Percentiles rank a stretch among this genome's conserved stretches.
These are phyloP conservation scores for Sipunculus nudus DNA, from an alignment of 2,888 invertebrate genomes.

Conservation along the genomic window DNA sequence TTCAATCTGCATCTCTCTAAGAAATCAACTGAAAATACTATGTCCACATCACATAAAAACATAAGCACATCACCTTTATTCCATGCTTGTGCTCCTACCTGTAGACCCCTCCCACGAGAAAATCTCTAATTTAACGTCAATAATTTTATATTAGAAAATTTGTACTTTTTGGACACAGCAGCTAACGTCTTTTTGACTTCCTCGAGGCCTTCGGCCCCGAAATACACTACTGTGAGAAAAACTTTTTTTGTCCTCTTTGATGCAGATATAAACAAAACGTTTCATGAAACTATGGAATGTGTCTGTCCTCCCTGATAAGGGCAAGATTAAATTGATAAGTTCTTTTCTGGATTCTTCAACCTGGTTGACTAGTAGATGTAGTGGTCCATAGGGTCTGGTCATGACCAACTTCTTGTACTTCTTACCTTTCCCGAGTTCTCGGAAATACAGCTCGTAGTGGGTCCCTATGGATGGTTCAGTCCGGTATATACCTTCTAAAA, in stretches of 20 bases:
- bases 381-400: conserved; percentile 77
- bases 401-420: conserved; percentile 71
- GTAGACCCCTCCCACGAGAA: conserved; percentile 76
- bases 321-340: conserved; percentile 78
- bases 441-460: conserved; percentile 80
- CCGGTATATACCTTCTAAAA: conserved; percentile 78
- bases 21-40: conserved; percentile 79
- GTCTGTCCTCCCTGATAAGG: conserved; percentile 76
- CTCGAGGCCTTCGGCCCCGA: conserved; percentile 76
- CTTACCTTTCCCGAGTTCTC: conserved; percentile 49
- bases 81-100: conserved; percentile 65
- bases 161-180: conserved; percentile 72
- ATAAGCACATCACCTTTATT: conserved; percentile 74
- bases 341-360: conserved; percentile 71
- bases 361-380: conserved; percentile 73
- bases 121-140: conserved; percentile 78
- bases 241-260: conserved; percentile 76
- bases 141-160: conserved; percentile 73
- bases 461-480: conserved; percentile 79
- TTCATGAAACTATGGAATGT: conserved; percentile 81
- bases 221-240: conserved; percentile 79
- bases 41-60: conserved; percentile 83
- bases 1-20: conserved; percentile 73
- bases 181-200: conserved; percentile 77
- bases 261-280: conserved; percentile 76